Conservation (phyloP, 2,888 invertebrate genomes). For the Drosophila anomelani region DNA sequence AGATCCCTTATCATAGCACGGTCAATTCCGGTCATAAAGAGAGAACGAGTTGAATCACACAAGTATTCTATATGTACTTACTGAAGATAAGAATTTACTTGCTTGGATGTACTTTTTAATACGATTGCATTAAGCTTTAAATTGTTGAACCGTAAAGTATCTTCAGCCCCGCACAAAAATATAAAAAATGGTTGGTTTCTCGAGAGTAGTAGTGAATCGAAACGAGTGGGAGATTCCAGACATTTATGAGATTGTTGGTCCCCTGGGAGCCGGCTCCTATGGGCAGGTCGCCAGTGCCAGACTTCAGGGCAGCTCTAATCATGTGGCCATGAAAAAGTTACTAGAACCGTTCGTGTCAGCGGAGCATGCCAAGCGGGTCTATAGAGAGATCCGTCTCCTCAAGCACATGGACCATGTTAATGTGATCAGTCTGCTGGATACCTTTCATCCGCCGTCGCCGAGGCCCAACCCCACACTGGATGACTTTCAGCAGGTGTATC, state of each 20-base stretch:
- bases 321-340: conserved; percentile 98
- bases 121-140: conserved; percentile 2
- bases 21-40: not conserved
- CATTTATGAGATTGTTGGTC: conserved; percentile 94
- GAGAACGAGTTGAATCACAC: conserved; percentile 3
- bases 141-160: not conserved
- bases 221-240: conserved; percentile 94
- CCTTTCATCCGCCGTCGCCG: conserved; percentile 93
- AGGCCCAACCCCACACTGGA: not conserved
- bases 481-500: conserved; percentile 91
- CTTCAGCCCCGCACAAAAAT: not conserved
- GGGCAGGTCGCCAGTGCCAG: conserved; percentile 87
- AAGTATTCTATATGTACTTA: not conserved
- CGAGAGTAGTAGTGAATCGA: not conserved
- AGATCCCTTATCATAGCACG: not conserved
- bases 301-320: conserved; percentile 47
- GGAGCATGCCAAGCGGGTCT: conserved; percentile 98
- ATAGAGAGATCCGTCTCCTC: conserved; percentile 96
- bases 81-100: not conserved
- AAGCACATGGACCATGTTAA: conserved; percentile 99
- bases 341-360: conserved; percentile 98
- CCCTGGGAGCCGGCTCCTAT: conserved; percentile 98
- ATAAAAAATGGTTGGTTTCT: conserved; percentile 10
- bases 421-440: conserved; percentile 95
- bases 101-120: not conserved